Conservation (phyloP, 2,113 vertebrate species). For the Jaculus jaculus region DNA sequence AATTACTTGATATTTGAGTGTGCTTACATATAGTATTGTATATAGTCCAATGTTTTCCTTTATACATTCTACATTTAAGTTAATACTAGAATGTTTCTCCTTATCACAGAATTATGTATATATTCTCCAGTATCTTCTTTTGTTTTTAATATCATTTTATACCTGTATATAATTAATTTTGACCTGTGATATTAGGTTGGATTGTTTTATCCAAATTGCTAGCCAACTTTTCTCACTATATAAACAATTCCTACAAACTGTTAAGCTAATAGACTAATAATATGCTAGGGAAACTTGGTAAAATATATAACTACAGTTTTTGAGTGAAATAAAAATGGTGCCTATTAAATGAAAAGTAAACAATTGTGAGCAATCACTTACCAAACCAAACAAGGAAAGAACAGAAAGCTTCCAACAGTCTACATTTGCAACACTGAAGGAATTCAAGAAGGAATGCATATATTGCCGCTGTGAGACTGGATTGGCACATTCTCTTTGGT, state of each 20-base stretch:
- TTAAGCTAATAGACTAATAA: not conserved
- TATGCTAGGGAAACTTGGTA: not conserved
- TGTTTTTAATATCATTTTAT: slow-evolving; percentile 6
- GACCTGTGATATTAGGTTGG: not conserved
- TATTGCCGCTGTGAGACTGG: slow-evolving; percentile 7
- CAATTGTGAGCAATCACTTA: not conserved
- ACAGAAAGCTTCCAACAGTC: not conserved
- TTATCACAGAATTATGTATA: not conserved
- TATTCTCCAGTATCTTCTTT: not conserved
- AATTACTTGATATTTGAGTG: not conserved
- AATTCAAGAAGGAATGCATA: not conserved
- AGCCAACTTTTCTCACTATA: not conserved
- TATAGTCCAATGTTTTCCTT: not conserved
- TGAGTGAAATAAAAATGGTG: not conserved
- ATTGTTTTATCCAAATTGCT: not conserved
- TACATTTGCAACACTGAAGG: not conserved
- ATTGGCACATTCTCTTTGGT: not conserved
- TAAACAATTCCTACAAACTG: not conserved
- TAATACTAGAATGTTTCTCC: not conserved
- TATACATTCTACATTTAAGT: not conserved
- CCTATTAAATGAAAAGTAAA: not conserved
- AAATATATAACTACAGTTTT: not conserved
- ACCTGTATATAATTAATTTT: not conserved
- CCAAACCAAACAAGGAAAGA: not conserved
- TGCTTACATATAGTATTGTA: not conserved